phyloP scores from a whole-genome alignment of 2,888 invertebrate species.

The Melipona bicolor region DNA sequence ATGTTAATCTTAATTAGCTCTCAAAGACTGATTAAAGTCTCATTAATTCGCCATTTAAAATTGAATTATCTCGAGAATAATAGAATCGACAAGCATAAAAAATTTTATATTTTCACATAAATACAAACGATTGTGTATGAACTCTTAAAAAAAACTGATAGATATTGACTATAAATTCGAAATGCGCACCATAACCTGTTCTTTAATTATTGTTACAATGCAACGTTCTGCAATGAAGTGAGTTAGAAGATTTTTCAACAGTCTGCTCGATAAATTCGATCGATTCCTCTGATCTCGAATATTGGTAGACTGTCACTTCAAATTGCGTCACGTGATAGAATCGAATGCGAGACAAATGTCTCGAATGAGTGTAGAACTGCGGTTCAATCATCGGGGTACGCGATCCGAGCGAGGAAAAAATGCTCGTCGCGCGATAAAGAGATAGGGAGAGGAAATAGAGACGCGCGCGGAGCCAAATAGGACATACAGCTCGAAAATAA shows the following conservation, averaged over 20 bases:
- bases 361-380: neutral
- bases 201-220: too few species aligned
- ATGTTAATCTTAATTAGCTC: too few species aligned
- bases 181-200: neutral
- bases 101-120: neutral
- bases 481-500: slow-evolving; percentile 58
- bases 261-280: neutral
- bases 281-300: neutral
- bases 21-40: neutral
- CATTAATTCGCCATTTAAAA: neutral
- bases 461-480: slow-evolving; percentile 61
- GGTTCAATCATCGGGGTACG: neutral
- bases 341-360: neutral
- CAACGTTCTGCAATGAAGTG: neutral
- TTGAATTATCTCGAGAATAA: neutral
- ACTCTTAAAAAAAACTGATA: neutral
- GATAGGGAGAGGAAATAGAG: slow-evolving; percentile 57
- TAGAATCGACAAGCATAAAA: neutral
- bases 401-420: slow-evolving; percentile 24
- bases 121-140: too few species aligned
- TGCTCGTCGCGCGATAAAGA: slow-evolving; percentile 36
- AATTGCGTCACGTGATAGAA: neutral
- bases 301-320: neutral
- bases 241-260: neutral
- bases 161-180: slow-evolving; percentile 8